Base-by-base conservation (phyloP, 2,113 vertebrate genomes). In the Carlito syrichta region DNA sequence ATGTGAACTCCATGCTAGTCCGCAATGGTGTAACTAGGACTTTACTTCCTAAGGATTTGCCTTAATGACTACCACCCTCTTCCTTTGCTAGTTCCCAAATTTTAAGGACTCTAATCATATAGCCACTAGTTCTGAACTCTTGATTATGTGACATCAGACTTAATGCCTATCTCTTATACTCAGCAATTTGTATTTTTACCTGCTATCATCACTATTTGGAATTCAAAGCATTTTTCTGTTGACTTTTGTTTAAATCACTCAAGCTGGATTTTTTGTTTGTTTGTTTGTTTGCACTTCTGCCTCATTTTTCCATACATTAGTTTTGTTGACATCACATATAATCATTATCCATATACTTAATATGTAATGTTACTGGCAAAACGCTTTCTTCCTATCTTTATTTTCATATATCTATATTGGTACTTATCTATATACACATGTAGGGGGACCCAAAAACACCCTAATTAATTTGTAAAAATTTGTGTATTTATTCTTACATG, bases 11-110 rank as follows among this genome's bases (percentile, higher is more conserved):
- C 6, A 4, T 1, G 0, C 4, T 85, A 19, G 5, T n/a, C 25
- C 5, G 0, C 6, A n/a, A 22, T 3, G 0, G 6, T 20, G 23
- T 17, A 69, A 19, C 2, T 6, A 13, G 23, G 52, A 52, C 7
- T 76, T 69, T n/a, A 32, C 19, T 35, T 38, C 20, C 23, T 50
- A 76, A 74, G 50, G 27, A 71, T 52, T 58, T 73, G 3, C 19
- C 16, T 4, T 30, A 20, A 56, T 3, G 2, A 1, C 35, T 27
- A 6, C 11, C 27, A 6, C 16, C 35, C 2, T 48, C 5, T 48
- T 58, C 27, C 35, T 8, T 71, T 52, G 25, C 19, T 56, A 5
- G 3, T 25, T 91, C n/a, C 83, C 71, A 43, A 32, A 79, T 58
- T 68, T 30, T 48, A 0, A 35, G 20, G 6, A 48, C 50, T 58